Conservation (phyloP, 2,113 vertebrate species). For the Protomyctophum bolini region DNA sequence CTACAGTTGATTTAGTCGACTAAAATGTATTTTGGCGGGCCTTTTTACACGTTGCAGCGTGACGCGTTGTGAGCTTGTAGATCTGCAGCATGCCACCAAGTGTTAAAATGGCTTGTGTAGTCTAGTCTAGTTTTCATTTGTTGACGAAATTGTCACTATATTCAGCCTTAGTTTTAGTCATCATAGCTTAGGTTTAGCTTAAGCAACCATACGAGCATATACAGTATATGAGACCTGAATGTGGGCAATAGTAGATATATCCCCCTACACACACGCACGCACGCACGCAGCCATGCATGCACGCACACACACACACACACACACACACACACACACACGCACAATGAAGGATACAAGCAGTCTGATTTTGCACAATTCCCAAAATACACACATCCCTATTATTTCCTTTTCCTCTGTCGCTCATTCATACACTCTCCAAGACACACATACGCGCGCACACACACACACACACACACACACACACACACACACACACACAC, state of each 20-base stretch:
- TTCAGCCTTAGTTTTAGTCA: no score
- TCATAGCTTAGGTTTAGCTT: no score
- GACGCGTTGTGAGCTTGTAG: no score
- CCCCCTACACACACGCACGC: neutral
- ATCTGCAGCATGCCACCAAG: no score
- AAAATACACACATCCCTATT: neutral
- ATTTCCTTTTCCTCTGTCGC: neutral
- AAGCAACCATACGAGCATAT: neutral
- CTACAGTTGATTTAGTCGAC: no score
- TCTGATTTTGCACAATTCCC: no score
- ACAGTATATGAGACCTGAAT: neutral
- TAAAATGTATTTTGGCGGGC: no score
- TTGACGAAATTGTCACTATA: no score
- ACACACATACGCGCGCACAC: neutral
- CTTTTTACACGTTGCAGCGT: no score
- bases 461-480: neutral
- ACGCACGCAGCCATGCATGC: neutral
- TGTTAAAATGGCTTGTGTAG: no score
- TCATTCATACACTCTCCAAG: conserved; percentile 3
- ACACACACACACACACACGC: neutral
- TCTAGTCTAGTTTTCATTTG: no score
- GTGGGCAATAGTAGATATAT: neutral
- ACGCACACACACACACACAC: neutral
- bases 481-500: neutral
- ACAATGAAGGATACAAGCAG: neutral